phyloP scores from a whole-genome alignment of 2,113 vertebrate genomes.

The Gorilla gorilla region DNA sequence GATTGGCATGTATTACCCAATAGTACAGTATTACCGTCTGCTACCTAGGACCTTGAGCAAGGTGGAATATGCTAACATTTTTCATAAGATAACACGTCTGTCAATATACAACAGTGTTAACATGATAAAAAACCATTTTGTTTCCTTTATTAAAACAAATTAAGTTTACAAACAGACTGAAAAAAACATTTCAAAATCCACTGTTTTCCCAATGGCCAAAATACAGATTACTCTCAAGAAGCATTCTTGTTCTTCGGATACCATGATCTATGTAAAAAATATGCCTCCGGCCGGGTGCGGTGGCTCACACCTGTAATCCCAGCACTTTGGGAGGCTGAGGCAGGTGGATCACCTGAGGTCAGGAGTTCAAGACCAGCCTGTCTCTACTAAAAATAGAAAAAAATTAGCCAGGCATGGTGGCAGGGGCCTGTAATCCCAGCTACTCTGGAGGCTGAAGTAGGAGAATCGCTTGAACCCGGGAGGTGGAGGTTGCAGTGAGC shows the following conservation, averaged over 20 bases:
- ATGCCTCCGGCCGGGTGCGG: too few relatives aligned
- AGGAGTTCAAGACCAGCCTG: too few relatives aligned
- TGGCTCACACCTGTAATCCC: too few relatives aligned
- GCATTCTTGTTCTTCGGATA: not conserved
- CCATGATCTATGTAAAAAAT: not conserved
- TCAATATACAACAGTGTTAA: not conserved
- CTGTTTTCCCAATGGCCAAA: not conserved
- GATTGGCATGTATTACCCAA: not conserved
- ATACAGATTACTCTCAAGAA: not conserved
- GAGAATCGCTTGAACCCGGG: too few relatives aligned
- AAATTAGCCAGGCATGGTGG: too few relatives aligned
- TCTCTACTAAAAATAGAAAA: too few relatives aligned
- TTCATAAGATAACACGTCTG: not conserved
- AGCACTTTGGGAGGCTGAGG: too few relatives aligned
- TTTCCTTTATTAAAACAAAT: not conserved
- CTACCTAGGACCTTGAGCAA: not conserved
- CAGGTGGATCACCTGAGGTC: too few relatives aligned
- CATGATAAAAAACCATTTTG: not conserved
- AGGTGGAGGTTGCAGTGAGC: too few relatives aligned
- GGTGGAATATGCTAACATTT: too few relatives aligned
- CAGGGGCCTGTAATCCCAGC: too few relatives aligned
- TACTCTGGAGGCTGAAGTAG: too few relatives aligned
- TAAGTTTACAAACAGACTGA: not conserved
- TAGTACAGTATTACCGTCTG: not conserved
- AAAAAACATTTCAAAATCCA: not conserved